Percentiles rank a stretch among this genome's conserved stretches.
phyloP scores from a whole-genome alignment of 2,888 invertebrate genomes.

The Entomobrya multifasciata region DNA sequence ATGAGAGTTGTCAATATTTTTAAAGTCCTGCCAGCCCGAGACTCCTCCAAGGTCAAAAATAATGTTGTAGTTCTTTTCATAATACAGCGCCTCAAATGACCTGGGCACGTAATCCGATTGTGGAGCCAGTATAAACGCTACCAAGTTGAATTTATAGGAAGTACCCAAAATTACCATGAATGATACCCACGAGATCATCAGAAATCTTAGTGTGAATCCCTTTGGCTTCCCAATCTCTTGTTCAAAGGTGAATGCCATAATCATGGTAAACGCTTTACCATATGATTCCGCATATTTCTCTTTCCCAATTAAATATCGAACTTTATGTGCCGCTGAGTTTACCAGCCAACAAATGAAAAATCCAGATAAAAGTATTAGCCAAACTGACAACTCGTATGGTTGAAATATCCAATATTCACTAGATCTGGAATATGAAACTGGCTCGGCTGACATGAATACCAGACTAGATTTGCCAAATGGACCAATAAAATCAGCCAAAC shows the following conservation, averaged over 20 bases:
- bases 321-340: background rate
- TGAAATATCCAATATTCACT: conserved; percentile 50
- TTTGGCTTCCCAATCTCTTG: conserved; percentile 61
- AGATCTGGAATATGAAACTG: conserved; percentile 49
- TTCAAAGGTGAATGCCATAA: conserved; percentile 64
- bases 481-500: conserved; percentile 72
- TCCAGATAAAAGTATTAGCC: conserved; percentile 21
- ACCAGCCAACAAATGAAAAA: conserved; percentile 44
- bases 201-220: conserved; percentile 48
- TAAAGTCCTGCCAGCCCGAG: conserved; percentile 66
- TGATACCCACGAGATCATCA: conserved; percentile 54
- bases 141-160: conserved; percentile 68
- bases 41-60: conserved; percentile 69
- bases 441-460: conserved; percentile 69
- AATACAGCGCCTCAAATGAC: conserved; percentile 45
- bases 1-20: conserved; percentile 28
- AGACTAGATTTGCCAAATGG: conserved; percentile 70
- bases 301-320: background rate
- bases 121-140: conserved; percentile 63
- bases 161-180: conserved; percentile 67
- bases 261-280: conserved; percentile 15
- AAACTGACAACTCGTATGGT: conserved; percentile 34
- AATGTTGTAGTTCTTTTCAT: conserved; percentile 55
- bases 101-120: conserved; percentile 54
- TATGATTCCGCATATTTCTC: background rate